A percentile compares a stretch with the other conserved stretches of the same genome.
Evolutionary conservation across 2,888 invertebrate genomes (phyloP).

Genomic region (Torymus auratus): DNA sequence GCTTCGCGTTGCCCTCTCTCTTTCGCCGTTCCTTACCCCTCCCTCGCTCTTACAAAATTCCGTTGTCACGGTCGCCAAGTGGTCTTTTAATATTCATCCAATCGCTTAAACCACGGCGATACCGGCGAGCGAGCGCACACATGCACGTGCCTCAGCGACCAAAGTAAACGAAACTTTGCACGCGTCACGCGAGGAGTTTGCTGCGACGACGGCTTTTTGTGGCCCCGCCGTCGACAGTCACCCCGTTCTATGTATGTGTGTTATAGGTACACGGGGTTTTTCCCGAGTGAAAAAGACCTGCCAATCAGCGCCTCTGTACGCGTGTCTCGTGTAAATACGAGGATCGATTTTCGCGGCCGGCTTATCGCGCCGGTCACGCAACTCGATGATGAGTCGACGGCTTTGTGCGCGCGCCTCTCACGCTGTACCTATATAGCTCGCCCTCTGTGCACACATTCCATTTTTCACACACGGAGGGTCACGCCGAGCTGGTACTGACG

Average conservation of each 20-base stretch:
- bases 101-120: no score
- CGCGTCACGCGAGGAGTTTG: not conserved
- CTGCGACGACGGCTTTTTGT: not conserved
- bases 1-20: not conserved
- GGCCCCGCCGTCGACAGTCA: not conserved
- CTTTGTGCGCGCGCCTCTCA: slow-evolving; percentile 33
- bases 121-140: no score
- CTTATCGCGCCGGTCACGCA: slow-evolving; percentile 67
- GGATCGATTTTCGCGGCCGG: slow-evolving; percentile 59
- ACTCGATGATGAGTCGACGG: slow-evolving; percentile 62
- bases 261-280: not conserved
- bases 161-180: slow-evolving; percentile 9
- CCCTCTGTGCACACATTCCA: slow-evolving; percentile 20
- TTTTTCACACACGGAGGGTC: slow-evolving; percentile 20
- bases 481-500: not conserved
- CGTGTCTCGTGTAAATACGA: slow-evolving; percentile 62
- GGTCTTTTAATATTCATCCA: slow-evolving; percentile 48
- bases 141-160: not conserved
- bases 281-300: slow-evolving; percentile 50
- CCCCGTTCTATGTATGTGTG: not conserved
- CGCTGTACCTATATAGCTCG: not conserved
- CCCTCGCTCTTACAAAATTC: slow-evolving; percentile 14
- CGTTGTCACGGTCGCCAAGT: slow-evolving; percentile 31
- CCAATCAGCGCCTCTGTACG: slow-evolving; percentile 59
- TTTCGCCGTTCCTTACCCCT: no score